A percentile compares a stretch with the other conserved stretches of the same genome.
phyloP scores from a whole-genome alignment of 92 coral and sea anemone species.

The Diadumene lineata region DNA sequence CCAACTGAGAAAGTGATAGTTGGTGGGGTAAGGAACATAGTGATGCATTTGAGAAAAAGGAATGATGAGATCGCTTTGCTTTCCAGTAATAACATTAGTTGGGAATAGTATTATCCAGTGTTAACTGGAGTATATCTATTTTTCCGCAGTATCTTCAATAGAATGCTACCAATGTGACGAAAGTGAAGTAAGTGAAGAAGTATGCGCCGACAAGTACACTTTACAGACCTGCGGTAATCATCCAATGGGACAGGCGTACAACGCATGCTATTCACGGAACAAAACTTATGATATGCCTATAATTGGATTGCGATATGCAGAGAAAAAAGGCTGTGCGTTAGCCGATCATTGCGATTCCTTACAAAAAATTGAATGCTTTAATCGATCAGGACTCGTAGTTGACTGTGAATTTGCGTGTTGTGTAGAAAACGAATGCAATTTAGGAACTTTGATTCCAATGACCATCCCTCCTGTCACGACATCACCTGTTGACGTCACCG shows the following conservation, averaged over 20 bases:
- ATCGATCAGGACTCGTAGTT: not conserved
- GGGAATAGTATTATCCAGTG: no score
- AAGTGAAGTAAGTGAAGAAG: not conserved
- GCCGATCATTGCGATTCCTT: slow-evolving; percentile 2
- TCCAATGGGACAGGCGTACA: slow-evolving; percentile 19
- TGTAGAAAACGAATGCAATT: slow-evolving; percentile 24
- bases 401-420: slow-evolving; percentile 23
- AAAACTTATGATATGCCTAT: not conserved
- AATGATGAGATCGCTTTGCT: no score
- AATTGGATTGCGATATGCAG: not conserved
- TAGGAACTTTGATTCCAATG: slow-evolving; percentile 4
- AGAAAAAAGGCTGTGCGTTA: slow-evolving; percentile 21
- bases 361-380: not conserved
- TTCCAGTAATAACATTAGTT: no score
- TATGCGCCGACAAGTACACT: slow-evolving; percentile 9
- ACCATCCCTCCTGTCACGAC: not conserved
- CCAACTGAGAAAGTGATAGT: no score
- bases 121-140: not conserved
- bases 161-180: not conserved
- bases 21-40: no score
- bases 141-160: not conserved
- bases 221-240: slow-evolving; percentile 21
- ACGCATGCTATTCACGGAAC: slow-evolving; percentile 8
- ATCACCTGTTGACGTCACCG: not conserved
- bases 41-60: no score